Percentiles rank a stretch among this genome's conserved stretches.
Conservation (phyloP, 2,113 vertebrate genomes). For the Speoplatyrhinus poulsoni region DNA sequence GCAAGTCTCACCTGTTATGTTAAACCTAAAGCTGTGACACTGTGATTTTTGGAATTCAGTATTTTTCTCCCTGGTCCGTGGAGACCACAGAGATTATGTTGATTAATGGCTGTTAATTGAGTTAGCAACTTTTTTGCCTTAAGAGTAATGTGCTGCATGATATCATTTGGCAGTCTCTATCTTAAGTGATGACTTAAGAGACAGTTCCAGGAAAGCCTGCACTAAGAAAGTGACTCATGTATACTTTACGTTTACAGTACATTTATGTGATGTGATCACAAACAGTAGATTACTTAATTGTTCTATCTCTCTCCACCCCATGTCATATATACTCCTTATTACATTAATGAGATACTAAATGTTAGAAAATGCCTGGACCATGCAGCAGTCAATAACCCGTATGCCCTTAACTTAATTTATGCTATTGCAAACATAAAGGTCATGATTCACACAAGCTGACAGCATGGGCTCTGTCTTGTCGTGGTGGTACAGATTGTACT, state of each 20-base stretch:
- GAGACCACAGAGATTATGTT: no score
- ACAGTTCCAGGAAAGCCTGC: slow-evolving; percentile 35
- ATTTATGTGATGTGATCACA: slow-evolving; percentile 1
- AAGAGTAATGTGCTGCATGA: slow-evolving; percentile 16
- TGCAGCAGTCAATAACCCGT: background rate
- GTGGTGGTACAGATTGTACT: background rate
- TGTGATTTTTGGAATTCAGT: no score
- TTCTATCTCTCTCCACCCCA: slow-evolving; percentile 34
- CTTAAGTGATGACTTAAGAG: slow-evolving; percentile 26
- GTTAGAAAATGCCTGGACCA: background rate
- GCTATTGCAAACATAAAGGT: background rate
- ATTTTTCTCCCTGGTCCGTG: no score
- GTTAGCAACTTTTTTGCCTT: background rate
- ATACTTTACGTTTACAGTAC: slow-evolving; percentile 35
- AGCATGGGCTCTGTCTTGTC: no score
- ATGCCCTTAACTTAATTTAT: background rate
- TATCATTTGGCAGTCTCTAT: slow-evolving; percentile 39
- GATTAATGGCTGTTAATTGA: background rate
- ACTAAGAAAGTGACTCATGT: slow-evolving; percentile 15
- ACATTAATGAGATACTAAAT: slow-evolving; percentile 23
- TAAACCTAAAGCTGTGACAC: background rate
- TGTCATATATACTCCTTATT: slow-evolving; percentile 46
- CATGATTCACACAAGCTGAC: no score
- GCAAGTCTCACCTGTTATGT: background rate
- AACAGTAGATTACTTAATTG: slow-evolving; percentile 53